Evolutionary conservation across 2,113 vertebrate species (phyloP), one percentile per base, ranked within the genome.

Genomic region (Grus americana): DNA sequence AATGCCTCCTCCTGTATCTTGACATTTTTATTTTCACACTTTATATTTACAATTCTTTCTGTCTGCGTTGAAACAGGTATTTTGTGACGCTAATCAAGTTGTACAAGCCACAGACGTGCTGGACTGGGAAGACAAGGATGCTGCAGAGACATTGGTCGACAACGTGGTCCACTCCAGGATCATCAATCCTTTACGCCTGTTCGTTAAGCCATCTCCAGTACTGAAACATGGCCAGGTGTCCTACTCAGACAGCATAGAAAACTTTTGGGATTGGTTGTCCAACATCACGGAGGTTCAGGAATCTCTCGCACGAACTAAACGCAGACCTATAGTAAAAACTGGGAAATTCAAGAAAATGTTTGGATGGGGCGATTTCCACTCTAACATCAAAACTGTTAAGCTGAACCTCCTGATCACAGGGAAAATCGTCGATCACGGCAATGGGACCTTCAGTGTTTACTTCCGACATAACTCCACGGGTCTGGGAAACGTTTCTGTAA

Each of bases 341-440:
- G 99, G 99, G 79, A 99, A 99, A 97, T 99, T 99, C 98, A 99
- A 99, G 98, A 99, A 99, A 95, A 99, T 99, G 99, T 99, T 99
- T 40, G 99, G 99, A 58, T 99, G 99, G 99, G 99, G 99, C 3
- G 99, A 99, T 97, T 99, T 99, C 97, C 99, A 99, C 97, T 99
- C 99, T 91, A 99, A 99, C 97, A 99, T 99, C 97, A 99, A 99
- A 98, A 99, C 99, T 62, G 98, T 99, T 78, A 99, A 99, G 95
- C 98, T 99, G 93, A 99, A 99, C 97, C 98, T 99, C n/a, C 98
- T 99, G 80, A 99, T 99, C 97, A 99, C 99, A 0, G 99, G 99
- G 52, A 99, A 99, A 97, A 99, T 99, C 32, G 99, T 99, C 29
- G 99, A 99, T 97, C 99, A 99, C 3, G 99, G 99, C 82, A 99